Evolutionary conservation across 2,797 vertebrate species (phyloP), one percentile per base, ranked within the genome.

Genomic region (Cuculus canorus): DNA sequence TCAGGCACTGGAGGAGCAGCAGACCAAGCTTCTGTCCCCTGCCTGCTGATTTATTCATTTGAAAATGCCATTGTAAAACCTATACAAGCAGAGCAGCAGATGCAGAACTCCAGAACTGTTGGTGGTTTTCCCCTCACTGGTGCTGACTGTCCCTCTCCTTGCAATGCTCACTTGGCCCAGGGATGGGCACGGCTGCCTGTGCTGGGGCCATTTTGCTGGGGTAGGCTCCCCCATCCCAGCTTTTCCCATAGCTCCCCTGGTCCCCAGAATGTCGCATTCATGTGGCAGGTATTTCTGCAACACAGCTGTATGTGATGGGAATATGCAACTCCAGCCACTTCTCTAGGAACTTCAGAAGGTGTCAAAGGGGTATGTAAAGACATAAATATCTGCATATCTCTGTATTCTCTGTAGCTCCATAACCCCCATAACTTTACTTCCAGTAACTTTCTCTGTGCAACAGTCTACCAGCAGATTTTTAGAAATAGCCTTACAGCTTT

Each of bases 151-250:
- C 22, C 32, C 85, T 37, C 43, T 25, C 8, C n/a, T 39, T 50
- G 28, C 1, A 3, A 30, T 4, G 1, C 17, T 63, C 1, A 0
- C n/a, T 75, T n/a, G 37, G 11, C n/a, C 24, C 3, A 8, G 17
- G 27, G 64, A 47, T 21, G 39, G 22, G 17, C 37, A 41, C 0
- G 2, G 37, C n/a, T 78, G 45, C n/a, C 35, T 35, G 24, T 3
- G 1, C 64, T 22, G 37, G 4, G 27, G 11, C 7, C 52, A 12
- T 24, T 43, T 80, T 16, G 5, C n/a, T 60, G 21, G 54, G 28
- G 24, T 11, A 18, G 30, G 17, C 17, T 47, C 48, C 16, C 19
- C 32, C 11, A 8, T 10, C 17, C 45, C 43, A 60, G n/a, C n/a
- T 37, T 39, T 2, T 0, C 9, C 16, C 5, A 3, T n/a, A 76